These are phyloP conservation scores for Ageneiosus marmoratus DNA, from an alignment of 2,113 vertebrate species.

Conservation along the genomic window DNA sequence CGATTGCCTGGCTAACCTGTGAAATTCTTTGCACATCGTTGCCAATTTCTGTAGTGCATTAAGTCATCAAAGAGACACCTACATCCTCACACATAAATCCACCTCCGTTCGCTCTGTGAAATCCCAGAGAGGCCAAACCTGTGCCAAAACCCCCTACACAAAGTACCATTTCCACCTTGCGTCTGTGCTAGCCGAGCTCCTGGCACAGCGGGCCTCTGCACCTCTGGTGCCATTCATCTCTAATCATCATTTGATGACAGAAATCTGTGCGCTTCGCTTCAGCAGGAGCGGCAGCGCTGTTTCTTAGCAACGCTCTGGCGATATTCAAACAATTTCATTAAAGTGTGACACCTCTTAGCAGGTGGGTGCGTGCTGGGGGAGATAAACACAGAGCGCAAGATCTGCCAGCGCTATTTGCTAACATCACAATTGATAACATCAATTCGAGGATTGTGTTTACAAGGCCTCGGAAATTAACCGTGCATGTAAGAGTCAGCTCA, in stretches of 20 bases:
- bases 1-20: slow-evolving; percentile 14
- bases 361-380: slow-evolving; percentile 96
- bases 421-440: slow-evolving; percentile 97
- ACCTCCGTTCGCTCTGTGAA: slow-evolving; percentile 49
- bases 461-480: slow-evolving; percentile 83
- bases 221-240: slow-evolving; percentile 78
- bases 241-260: slow-evolving; percentile 99
- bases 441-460: slow-evolving; percentile 92
- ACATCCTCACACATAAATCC: slow-evolving; percentile 35
- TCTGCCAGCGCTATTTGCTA: slow-evolving; percentile 93
- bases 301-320: slow-evolving; percentile 96
- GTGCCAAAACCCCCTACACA: slow-evolving; percentile 57
- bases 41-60: slow-evolving; percentile 40
- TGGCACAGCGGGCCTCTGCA: slow-evolving; percentile 30
- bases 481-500: slow-evolving; percentile 52
- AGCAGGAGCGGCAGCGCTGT: slow-evolving; percentile 87
- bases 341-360: slow-evolving; percentile 99
- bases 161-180: slow-evolving; percentile 23
- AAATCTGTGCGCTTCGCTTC: slow-evolving; percentile 89
- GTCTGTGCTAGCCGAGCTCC: slow-evolving; percentile 23
- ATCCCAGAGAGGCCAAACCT: slow-evolving; percentile 52
- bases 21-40: slow-evolving; percentile 15
- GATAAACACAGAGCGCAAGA: slow-evolving; percentile 97
- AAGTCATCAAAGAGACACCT: slow-evolving; percentile 39
- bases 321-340: slow-evolving; percentile 99